Base-by-base conservation (phyloP, 2,113 vertebrate genomes). In the Sylvia atricapilla region DNA sequence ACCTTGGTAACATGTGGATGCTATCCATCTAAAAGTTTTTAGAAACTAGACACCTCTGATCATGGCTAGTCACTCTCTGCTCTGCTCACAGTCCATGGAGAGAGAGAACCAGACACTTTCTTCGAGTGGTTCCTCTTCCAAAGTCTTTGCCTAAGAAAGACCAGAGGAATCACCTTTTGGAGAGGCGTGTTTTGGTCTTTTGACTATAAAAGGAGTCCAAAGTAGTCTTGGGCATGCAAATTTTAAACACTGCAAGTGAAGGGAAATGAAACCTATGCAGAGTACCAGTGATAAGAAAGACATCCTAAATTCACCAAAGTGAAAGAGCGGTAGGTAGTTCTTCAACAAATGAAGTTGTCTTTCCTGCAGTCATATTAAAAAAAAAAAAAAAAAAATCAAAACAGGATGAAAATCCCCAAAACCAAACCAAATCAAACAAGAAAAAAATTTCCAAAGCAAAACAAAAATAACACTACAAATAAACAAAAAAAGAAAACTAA, bases 231-330 rank as follows among this genome's bases (percentile, higher is more conserved):
- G 41, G 25, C 37, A 49, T 24, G 41, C 3, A 53, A 39, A 76
- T 82, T 69, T 68, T 49, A 79, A 88, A 86, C 18, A 31, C 0
- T 23, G 43, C 14, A 55, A 80, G 83, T 41, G 20, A 76, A 60
- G 47, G 19, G 8, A 67, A 84, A 50, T 58, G 0, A 20, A 47
- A 24, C 5, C 16, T n/a, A 43, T 0, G 0, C 10, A 58, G 84
- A 8, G 17, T 67, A 62, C 33, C 43, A 69, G 58, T 28, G 62
- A 50, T 44, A 67, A 55, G 52, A 77, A 68, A 69, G 31, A 60
- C 28, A 73, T 35, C 16, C 37, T 17, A 41, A 83, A 81, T 55
- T 75, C 77, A 46, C 6, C 37, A 3, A 72, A 78, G 39, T n/a
- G 5, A 20, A 18, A 64, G 8, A 56, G 43, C 28, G 43, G 30